Base-by-base conservation (phyloP, 2,113 vertebrate species). In the Melierax canorus region DNA sequence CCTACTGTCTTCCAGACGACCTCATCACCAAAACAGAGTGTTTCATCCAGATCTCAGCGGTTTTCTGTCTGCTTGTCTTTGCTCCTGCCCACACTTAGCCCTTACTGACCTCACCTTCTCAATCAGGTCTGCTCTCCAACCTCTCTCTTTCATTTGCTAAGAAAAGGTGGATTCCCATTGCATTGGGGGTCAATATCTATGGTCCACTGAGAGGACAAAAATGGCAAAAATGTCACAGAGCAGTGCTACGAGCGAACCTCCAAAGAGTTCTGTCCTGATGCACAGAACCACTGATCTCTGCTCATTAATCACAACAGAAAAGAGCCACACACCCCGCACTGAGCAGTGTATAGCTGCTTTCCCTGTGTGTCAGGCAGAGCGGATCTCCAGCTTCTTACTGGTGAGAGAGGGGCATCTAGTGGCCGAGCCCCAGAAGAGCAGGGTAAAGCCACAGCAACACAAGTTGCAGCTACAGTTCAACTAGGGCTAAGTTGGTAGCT, bases 391-490 rank as follows among this genome's bases (percentile, higher is more conserved):
- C 17, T 62, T 63, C 82, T 72, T 19, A 41, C 86, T 88, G 46
- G 88, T 29, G 43, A 1, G 12, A 92, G 64, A 86, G 90, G 36
- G 96, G 60, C 97, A 96, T 46, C 96, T 96, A 95, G 88, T 7
- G 94, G 91, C 79, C 32, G 55, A 71, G n/a, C 23, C 19, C 36
- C 27, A 22, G 6, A 75, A 79, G 45, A 64, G 34, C 91, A 82
- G 15, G 36, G 8, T 11, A n/a, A 41, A 80, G 75, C 62, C 41
- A 13, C 39, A 11, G 53, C 46, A 23, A 36, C 17, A 1, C 41
- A 6, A 18, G 55, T 6, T 18, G 26, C 53, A 39, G 24, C n/a
- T 17, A 14, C 36, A 0, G 24, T 18, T 29, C 66, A 5, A 2
- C 2, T 4, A 8, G 12, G 36, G 53, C 16, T 5, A 11, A 0